phyloP scores from a whole-genome alignment of 2,888 invertebrate genomes.

The Gnatocerus cornutus region DNA sequence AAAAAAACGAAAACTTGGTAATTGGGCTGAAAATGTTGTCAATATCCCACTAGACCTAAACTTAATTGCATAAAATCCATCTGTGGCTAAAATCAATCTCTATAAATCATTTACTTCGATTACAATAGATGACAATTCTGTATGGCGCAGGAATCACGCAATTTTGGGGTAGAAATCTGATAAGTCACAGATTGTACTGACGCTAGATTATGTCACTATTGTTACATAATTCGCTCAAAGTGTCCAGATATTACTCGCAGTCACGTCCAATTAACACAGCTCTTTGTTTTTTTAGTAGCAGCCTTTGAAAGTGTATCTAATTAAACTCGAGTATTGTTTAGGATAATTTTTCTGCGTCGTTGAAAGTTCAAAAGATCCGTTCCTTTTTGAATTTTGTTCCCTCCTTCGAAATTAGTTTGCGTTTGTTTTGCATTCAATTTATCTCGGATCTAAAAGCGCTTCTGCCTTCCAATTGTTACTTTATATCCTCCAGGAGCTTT shows the following conservation, averaged over 20 bases:
- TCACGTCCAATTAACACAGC: conserved; percentile 13
- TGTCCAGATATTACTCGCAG: conserved; percentile 19
- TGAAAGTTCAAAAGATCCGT: conserved; percentile 18
- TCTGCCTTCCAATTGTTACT: conserved; percentile 33
- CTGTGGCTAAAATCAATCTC: conserved; percentile 51
- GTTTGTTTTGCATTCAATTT: conserved; percentile 42
- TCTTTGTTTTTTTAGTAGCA: conserved; percentile 17
- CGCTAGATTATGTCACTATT: conserved; percentile 43
- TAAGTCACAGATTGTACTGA: conserved; percentile 42
- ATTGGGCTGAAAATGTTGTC: not conserved
- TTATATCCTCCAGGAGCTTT: conserved; percentile 30
- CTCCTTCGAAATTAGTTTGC: conserved; percentile 42
- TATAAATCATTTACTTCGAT: conserved; percentile 50
- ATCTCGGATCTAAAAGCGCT: conserved; percentile 36
- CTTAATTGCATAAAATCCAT: conserved; percentile 50
- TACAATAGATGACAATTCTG: conserved; percentile 42
- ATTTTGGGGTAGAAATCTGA: conserved; percentile 41
- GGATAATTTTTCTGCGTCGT: conserved; percentile 13
- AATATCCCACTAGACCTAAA: not conserved
- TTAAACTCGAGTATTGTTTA: conserved; percentile 28
- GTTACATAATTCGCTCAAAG: conserved; percentile 37
- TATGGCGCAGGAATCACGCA: conserved; percentile 39
- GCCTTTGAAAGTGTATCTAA: conserved; percentile 13
- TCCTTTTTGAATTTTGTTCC: conserved; percentile 22
- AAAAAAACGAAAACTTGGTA: conserved; percentile 1